Evolutionary conservation across 2,113 vertebrate genomes (phyloP), one percentile per base, ranked within the genome.

Genomic region (Melanostigma gelatinosum): DNA sequence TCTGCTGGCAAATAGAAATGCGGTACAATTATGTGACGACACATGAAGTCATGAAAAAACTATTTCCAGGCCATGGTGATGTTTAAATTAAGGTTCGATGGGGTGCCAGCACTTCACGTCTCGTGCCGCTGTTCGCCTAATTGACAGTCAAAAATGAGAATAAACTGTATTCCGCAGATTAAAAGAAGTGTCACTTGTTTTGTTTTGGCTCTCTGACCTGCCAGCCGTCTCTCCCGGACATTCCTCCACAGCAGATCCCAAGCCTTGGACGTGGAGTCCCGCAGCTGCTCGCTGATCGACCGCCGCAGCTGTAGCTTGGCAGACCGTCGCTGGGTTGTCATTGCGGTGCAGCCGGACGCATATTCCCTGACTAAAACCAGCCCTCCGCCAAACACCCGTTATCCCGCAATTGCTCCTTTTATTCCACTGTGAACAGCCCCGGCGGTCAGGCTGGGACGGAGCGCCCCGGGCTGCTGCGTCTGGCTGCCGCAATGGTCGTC

Each of bases 211-310:
- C 42, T 95, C 97, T 95, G 94, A 98, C 98, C 98, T 99, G 97
- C 95, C 85, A 99, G 96, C 3, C 97, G 96, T 67, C 96, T 92
- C 89, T 98, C 97, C 22, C 97, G 95, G 91, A 98, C 96, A 87
- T 96, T 97, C 79, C 92, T 97, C 97, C 98, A 98, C 73, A 99
- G 96, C 87, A 97, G 93, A 91, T 97, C 97, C 97, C 98, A 98
- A 82, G 98, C 97, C 92, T 96, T 95, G 93, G 96, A 95, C 68
- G 97, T 98, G 92, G 97, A 97, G 92, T 97, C 97, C 87, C 97
- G 96, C 89, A 99, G 85, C 95, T 99, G 98, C 92, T 98, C 98
- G 87, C 97, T 98, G 94, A 98, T 96, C 32, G 98, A 98, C 82
- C 97, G 93, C 91, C 97, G 91, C 77, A 98, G 96, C 94, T 93